Base-by-base conservation (phyloP, 1,140 invertebrate genomes). In the Orchesella cincta region DNA sequence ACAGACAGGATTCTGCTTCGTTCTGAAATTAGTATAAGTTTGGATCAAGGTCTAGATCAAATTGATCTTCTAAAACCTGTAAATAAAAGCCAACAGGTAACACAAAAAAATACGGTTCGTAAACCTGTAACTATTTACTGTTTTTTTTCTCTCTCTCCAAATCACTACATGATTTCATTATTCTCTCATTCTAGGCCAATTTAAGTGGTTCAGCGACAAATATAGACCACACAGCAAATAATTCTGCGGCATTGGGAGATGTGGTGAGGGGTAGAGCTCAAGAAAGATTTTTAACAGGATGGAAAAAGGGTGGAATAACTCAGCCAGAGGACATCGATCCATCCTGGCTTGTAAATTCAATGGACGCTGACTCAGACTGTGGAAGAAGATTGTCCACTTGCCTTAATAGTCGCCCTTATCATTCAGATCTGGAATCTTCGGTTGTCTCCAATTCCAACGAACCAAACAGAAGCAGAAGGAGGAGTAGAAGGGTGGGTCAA, bases 1-100 rank as follows among this genome's bases (percentile, higher is more conserved):
- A 73, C 74, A 29, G 76, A 78, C 39, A 46, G 75, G 8, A 77
- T 75, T 23, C 46, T 82, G 8, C 77, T 75, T 57, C 72, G 74
- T 31, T 76, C 72, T 54, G 76, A 81, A 72, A 62, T 67, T 36
- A 82, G 79, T 70, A 28, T 73, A 8, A 82, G 81, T 39, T 54
- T 82, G n/a, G 81, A 82, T 73, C 71, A 76, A 75, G 81, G 81
- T 14, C 52, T 82, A 35, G 76, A 82, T 73, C 26, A 67, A n/a
- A n/a, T n/a, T n/a, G n/a, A n/a, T n/a, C n/a, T n/a, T n/a, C n/a
- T n/a, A n/a, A n/a, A n/a, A n/a, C n/a, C n/a, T n/a, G n/a, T n/a
- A n/a, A n/a, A n/a, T n/a, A n/a, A n/a, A n/a, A n/a, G n/a, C n/a
- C n/a, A n/a, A n/a, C n/a, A n/a, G n/a, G n/a, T n/a, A n/a, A n/a